Evolutionary conservation across 2,113 vertebrate species (phyloP).

Genomic region (Anhinga rufa): DNA sequence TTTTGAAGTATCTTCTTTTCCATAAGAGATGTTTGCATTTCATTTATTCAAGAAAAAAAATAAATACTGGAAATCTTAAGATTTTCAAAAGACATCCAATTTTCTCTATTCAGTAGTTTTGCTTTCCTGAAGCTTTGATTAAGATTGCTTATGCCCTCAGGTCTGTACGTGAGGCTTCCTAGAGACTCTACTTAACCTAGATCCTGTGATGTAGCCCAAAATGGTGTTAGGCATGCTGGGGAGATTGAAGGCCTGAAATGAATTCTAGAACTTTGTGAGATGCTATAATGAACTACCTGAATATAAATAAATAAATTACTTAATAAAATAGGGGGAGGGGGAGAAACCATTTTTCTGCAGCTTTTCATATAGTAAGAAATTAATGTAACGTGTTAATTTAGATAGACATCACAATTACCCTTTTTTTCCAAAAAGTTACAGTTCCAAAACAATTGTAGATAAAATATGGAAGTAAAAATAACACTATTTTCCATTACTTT

Average conservation of each 20-base stretch:
- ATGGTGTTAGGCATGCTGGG: not conserved
- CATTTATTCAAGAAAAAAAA: not conserved
- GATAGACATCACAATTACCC: not conserved
- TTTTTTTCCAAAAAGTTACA: not conserved
- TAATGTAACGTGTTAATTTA: not conserved
- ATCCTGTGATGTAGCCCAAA: not conserved
- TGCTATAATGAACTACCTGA: not conserved
- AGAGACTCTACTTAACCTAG: not conserved
- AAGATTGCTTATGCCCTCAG: not conserved
- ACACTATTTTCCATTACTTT: not conserved
- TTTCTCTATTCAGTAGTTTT: not conserved
- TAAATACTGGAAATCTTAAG: not conserved
- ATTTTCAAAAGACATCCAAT: not conserved
- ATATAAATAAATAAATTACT: not conserved
- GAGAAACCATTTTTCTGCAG: not conserved
- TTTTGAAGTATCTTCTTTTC: not conserved
- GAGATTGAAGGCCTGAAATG: not conserved
- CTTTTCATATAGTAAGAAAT: not conserved
- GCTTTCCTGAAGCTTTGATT: not conserved
- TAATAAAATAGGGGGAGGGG: not conserved
- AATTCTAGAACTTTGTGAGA: not conserved
- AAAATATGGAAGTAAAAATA: not conserved
- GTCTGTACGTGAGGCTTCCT: not conserved
- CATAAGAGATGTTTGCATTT: not conserved
- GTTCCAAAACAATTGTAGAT: not conserved